Conservation (phyloP, 2,888 invertebrate genomes). For the Hedya salicella region DNA sequence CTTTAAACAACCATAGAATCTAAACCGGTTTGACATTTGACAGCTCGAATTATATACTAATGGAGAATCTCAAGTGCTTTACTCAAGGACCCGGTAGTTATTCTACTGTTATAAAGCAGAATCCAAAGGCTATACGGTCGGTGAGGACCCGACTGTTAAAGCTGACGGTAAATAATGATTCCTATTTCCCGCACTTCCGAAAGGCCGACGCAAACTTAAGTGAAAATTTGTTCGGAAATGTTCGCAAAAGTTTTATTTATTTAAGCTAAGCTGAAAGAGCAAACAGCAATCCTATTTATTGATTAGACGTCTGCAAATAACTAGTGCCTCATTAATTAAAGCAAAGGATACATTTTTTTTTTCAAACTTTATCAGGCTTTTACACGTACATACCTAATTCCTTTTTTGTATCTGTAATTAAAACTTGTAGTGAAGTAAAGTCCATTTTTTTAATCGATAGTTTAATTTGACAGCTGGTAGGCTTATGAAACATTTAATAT, state of each 20-base stretch:
- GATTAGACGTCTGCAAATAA: conserved; percentile 11
- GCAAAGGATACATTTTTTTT: not conserved
- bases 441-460: too few species aligned
- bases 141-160: conserved; percentile 48
- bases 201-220: conserved; percentile 47
- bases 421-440: too few species aligned
- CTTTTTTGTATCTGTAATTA: too few species aligned
- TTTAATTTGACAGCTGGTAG: too few species aligned
- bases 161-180: conserved; percentile 82
- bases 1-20: too few species aligned
- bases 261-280: conserved; percentile 17
- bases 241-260: conserved; percentile 40
- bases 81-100: too few species aligned
- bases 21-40: too few species aligned
- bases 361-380: too few species aligned
- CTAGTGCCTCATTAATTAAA: not conserved
- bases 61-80: too few species aligned
- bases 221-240: conserved; percentile 46
- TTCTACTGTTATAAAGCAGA: not conserved
- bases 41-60: too few species aligned
- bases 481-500: too few species aligned
- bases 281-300: conserved; percentile 23
- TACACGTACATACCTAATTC: too few species aligned
- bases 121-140: conserved; percentile 2
- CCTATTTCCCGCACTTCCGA: conserved; percentile 68